These are phyloP conservation scores for Mesoclemmys tuberculata DNA, from an alignment of 2,113 vertebrate species.

Conservation along the genomic window DNA sequence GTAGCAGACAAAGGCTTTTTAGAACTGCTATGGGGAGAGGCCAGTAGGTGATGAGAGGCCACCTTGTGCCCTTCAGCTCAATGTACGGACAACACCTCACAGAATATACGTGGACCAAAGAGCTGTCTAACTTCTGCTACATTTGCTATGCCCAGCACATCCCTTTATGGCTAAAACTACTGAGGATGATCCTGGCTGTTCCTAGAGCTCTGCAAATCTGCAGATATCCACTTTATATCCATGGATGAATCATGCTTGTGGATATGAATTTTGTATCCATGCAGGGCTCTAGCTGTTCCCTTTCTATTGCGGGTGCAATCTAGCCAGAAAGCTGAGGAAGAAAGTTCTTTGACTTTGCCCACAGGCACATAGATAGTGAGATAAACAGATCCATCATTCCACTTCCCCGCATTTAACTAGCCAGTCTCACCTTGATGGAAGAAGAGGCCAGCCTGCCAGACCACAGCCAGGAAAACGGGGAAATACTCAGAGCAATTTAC, in stretches of 20 bases:
- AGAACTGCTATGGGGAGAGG: not conserved
- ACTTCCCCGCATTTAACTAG: not conserved
- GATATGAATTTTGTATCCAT: too few species aligned
- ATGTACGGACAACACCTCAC: not conserved
- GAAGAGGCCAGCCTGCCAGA: slow-evolving; percentile 92
- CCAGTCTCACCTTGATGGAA: slow-evolving; percentile 85
- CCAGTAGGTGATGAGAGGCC: not conserved
- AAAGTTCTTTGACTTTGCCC: not conserved
- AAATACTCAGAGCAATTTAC: slow-evolving; percentile 93
- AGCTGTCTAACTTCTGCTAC: not conserved
- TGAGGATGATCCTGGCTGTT: not conserved
- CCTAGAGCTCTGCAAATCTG: not conserved
- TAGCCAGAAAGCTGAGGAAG: not conserved
- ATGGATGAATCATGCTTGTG: too few species aligned
- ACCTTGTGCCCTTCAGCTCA: not conserved
- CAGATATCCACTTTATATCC: too few species aligned
- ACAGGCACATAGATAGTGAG: not conserved
- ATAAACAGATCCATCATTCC: not conserved
- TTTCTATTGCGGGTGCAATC: not conserved
- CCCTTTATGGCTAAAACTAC: not conserved
- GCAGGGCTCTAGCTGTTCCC: not conserved
- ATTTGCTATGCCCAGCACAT: not conserved
- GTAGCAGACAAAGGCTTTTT: not conserved
- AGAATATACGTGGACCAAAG: not conserved
- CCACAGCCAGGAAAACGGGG: slow-evolving; percentile 85